Percentiles rank a stretch among this genome's conserved stretches.
Evolutionary conservation across 2,113 vertebrate species (phyloP).

Genomic region (Mohoua ochrocephala): DNA sequence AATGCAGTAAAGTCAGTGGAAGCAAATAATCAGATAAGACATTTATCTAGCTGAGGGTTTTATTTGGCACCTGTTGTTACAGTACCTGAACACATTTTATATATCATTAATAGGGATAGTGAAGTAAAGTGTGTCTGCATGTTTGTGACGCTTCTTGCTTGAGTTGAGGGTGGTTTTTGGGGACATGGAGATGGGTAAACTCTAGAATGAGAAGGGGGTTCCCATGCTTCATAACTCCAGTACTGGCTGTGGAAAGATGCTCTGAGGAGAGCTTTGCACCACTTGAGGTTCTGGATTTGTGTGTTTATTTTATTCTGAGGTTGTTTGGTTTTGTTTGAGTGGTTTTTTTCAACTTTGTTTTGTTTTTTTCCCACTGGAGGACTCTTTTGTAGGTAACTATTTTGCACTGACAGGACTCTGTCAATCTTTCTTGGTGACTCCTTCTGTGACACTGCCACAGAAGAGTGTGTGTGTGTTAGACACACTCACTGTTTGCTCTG

Average conservation of each 20-base stretch:
- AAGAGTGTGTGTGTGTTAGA: neutral
- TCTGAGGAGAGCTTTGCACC: neutral
- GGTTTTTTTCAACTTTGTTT: neutral
- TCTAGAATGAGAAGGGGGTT: neutral
- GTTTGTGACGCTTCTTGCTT: neutral
- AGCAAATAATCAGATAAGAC: neutral
- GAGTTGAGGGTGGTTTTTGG: neutral
- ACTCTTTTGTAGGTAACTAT: neutral
- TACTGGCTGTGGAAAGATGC: neutral
- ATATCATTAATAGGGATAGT: neutral
- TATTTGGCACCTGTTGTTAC: neutral
- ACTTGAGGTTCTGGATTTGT: neutral
- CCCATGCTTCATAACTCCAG: neutral
- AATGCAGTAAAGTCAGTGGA: neutral
- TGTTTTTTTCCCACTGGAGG: neutral
- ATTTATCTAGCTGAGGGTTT: neutral
- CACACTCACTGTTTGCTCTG: neutral
- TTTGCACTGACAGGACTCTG: neutral
- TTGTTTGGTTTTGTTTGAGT: neutral
- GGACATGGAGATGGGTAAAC: accelerated
- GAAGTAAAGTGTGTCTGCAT: neutral
- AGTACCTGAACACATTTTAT: neutral
- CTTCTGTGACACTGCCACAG: neutral
- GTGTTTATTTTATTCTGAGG: neutral
- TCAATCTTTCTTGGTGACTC: neutral